Evolutionary conservation across 2,113 vertebrate genomes (phyloP).

Genomic region (Ranitomeya imitator): DNA sequence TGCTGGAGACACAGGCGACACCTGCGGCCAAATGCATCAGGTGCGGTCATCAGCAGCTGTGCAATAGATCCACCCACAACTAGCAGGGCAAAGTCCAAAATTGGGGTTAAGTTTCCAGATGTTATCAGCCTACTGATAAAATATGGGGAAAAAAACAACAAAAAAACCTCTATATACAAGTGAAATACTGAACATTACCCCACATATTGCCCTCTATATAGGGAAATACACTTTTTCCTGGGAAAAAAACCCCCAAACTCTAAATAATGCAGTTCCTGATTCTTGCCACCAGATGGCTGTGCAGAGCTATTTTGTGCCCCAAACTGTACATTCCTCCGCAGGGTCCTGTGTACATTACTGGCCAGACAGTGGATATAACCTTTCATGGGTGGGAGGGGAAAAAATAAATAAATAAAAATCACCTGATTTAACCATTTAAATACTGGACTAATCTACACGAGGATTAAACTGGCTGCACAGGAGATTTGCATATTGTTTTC

Average conservation of each 20-base stretch:
- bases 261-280: neutral
- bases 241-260: no score
- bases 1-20: neutral
- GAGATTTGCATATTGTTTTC: neutral
- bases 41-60: no score
- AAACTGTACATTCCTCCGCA: no score
- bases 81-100: no score
- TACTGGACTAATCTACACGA: neutral
- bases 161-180: no score
- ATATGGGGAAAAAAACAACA: no score
- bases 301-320: neutral
- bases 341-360: neutral
- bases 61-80: no score
- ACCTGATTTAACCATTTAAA: neutral
- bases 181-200: no score
- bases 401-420: neutral
- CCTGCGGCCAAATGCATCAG: neutral
- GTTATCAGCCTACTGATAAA: no score
- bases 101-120: no score
- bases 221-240: no score
- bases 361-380: neutral
- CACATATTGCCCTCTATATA: neutral
- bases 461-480: neutral
- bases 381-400: no score
- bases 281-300: slow-evolving; percentile 19